These are phyloP conservation scores for Epistrophella euchroma DNA, from an alignment of 2,888 invertebrate genomes.

Conservation along the genomic window DNA sequence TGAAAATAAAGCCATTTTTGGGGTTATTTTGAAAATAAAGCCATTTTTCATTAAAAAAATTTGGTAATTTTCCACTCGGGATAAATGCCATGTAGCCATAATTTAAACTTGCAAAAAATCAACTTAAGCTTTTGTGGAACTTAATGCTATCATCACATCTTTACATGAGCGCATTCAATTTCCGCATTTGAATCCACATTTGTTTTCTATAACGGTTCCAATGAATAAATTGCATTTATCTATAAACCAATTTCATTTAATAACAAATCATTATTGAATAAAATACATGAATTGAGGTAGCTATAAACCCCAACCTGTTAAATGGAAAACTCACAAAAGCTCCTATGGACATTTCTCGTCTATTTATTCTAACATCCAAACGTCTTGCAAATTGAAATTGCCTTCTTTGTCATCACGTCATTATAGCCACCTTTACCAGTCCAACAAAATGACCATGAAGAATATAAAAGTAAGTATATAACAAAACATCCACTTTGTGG, in stretches of 20 bases:
- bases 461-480: not conserved
- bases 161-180: no score
- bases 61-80: no score
- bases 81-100: no score
- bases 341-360: not conserved
- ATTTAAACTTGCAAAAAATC: no score
- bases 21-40: no score
- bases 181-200: no score
- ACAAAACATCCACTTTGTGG: conserved; percentile 14
- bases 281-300: not conserved
- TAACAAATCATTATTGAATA: not conserved
- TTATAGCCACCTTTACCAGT: conserved; percentile 8
- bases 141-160: no score
- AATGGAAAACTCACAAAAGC: not conserved
- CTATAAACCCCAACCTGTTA: not conserved
- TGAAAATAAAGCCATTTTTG: no score
- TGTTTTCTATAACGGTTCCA: not conserved
- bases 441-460: conserved; percentile 8
- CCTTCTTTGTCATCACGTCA: conserved; percentile 25
- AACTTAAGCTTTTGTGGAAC: no score
- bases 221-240: not conserved
- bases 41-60: no score
- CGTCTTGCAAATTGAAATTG: conserved; percentile 27
- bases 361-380: not conserved
- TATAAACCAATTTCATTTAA: not conserved